A percentile compares a stretch with the other conserved stretches of the same genome.
Conservation (phyloP, 2,888 invertebrate genomes). For the Drosophila phalerata region DNA sequence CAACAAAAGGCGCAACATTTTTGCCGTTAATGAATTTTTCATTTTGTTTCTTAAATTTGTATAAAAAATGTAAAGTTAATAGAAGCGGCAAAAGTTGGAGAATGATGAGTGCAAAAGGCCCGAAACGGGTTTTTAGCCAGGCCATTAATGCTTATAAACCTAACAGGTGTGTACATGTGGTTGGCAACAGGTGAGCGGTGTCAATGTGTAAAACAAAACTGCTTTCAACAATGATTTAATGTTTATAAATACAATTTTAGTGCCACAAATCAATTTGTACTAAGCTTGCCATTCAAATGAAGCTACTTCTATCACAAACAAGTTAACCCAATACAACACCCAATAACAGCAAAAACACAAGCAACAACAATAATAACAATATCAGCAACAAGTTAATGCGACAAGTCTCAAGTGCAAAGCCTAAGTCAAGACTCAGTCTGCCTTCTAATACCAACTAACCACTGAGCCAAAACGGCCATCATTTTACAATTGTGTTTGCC, state of each 20-base stretch:
- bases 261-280: constrained; percentile 47
- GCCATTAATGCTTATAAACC: constrained; percentile 50
- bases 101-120: constrained; percentile 24
- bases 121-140: constrained; percentile 51
- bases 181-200: constrained; percentile 39
- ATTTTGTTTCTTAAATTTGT: constrained; percentile 23
- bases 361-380: constrained; percentile 21
- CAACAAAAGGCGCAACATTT: constrained; percentile 36
- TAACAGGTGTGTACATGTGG: constrained; percentile 49
- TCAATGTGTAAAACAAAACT: constrained; percentile 11
- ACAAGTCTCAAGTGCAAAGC: constrained; percentile 36
- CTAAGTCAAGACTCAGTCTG: constrained; percentile 25
- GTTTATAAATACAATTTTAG: constrained; percentile 68
- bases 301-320: constrained; percentile 28
- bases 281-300: constrained; percentile 27
- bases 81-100: constrained; percentile 23
- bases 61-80: constrained; percentile 17
- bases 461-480: constrained; percentile 75
- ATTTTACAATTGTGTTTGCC: constrained; percentile 58
- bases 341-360: constrained; percentile 10
- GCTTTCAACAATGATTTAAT: constrained; percentile 57
- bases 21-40: constrained; percentile 60
- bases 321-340: constrained; percentile 25
- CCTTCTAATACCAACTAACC: constrained; percentile 67
- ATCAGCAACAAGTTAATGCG: constrained; percentile 21